Conservation (phyloP, 2,113 vertebrate genomes). For the Otus sunia region DNA sequence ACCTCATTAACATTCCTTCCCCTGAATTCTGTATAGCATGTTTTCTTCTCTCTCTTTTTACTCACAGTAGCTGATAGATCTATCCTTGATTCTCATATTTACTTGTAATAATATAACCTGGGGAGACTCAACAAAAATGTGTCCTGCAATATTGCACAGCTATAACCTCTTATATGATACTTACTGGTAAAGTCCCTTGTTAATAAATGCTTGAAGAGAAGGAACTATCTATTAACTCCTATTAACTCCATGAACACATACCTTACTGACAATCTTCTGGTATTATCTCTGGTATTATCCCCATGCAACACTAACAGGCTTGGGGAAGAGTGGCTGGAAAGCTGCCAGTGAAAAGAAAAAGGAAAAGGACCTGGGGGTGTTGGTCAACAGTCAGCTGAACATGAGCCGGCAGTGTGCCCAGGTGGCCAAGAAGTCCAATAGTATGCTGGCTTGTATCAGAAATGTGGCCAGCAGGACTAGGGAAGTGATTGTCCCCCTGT, state of each 20-base stretch:
- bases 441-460: too few relatives aligned
- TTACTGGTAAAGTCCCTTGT: background rate
- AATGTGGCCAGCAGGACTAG: too few relatives aligned
- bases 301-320: too few relatives aligned
- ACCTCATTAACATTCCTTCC: conserved; percentile 31
- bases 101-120: background rate
- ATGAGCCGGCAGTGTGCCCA: too few relatives aligned
- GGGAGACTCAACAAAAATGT: background rate
- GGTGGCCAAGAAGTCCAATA: too few relatives aligned
- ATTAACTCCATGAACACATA: background rate
- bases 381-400: too few relatives aligned
- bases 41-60: background rate
- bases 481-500: too few relatives aligned
- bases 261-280: background rate
- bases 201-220: background rate
- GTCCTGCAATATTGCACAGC: background rate
- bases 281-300: background rate
- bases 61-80: background rate
- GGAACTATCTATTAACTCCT: background rate
- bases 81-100: background rate
- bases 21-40: background rate
- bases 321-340: too few relatives aligned
- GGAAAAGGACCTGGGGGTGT: too few relatives aligned
- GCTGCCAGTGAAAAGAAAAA: too few relatives aligned
- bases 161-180: background rate